Conservation (phyloP, 2,113 vertebrate species). For the Cinclus mexicanus region DNA sequence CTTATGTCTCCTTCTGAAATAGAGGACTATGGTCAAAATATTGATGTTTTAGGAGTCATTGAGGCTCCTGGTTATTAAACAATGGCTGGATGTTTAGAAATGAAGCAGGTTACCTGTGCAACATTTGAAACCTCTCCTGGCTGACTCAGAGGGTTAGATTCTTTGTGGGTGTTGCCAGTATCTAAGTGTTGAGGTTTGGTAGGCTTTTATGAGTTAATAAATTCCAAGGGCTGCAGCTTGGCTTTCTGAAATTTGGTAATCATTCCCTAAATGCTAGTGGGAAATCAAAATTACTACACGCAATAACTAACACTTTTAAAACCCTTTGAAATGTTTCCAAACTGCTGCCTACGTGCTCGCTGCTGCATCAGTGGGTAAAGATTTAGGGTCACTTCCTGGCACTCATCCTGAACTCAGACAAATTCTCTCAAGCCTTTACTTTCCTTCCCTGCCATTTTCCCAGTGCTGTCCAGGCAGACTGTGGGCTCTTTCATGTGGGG, state of each 20-base stretch:
- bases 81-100: not conserved
- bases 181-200: not conserved
- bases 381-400: not conserved
- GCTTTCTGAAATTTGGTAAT: slow-evolving; percentile 48
- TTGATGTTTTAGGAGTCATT: not conserved
- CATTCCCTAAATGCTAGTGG: slow-evolving; percentile 33
- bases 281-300: slow-evolving; percentile 56
- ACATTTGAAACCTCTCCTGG: not conserved
- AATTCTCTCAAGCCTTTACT: not conserved
- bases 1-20: not conserved
- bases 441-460: not conserved
- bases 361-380: not conserved
- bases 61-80: not conserved
- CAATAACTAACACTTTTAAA: slow-evolving; percentile 30
- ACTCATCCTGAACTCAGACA: not conserved
- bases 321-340: slow-evolving; percentile 5
- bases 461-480: not conserved
- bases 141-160: not conserved
- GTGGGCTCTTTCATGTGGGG: fast-evolving
- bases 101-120: not conserved
- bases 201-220: slow-evolving; percentile 46
- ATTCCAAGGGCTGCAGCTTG: slow-evolving; percentile 21
- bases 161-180: not conserved
- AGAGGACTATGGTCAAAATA: not conserved
- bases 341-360: not conserved